Conservation (phyloP, 1,140 invertebrate genomes). For the Plodia interpunctella region DNA sequence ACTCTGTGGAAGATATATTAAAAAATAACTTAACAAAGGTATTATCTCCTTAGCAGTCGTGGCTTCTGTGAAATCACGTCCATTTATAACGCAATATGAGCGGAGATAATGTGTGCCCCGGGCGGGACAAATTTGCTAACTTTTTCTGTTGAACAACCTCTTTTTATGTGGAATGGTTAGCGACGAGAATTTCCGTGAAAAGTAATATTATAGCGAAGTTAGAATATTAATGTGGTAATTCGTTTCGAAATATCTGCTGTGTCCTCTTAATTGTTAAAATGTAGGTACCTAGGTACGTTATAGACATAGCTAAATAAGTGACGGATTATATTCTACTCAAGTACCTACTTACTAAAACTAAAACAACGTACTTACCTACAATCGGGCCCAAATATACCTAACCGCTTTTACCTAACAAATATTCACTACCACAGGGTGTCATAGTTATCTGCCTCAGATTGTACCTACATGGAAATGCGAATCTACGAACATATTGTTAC, state of each 20-base stretch:
- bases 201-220: constrained; percentile 45
- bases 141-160: constrained; percentile 48
- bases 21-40: constrained; percentile 21
- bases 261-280: constrained; percentile 7
- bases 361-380: no score
- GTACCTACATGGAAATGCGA: no score
- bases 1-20: neutral
- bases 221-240: constrained; percentile 10
- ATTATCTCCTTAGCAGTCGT: constrained; percentile 24
- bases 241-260: constrained; percentile 2
- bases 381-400: no score
- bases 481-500: no score
- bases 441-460: no score
- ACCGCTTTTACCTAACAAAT: no score
- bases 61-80: constrained; percentile 34
- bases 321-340: no score
- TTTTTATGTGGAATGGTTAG: constrained; percentile 43
- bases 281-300: no score
- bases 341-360: no score
- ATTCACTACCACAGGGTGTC: no score
- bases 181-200: constrained; percentile 33
- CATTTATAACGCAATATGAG: constrained; percentile 42
- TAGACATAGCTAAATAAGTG: no score
- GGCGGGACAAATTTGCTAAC: constrained; percentile 46
- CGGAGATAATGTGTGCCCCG: constrained; percentile 44